Evolutionary conservation across 2,888 invertebrate species (phyloP).

Genomic region (Drosophila tripunctata): DNA sequence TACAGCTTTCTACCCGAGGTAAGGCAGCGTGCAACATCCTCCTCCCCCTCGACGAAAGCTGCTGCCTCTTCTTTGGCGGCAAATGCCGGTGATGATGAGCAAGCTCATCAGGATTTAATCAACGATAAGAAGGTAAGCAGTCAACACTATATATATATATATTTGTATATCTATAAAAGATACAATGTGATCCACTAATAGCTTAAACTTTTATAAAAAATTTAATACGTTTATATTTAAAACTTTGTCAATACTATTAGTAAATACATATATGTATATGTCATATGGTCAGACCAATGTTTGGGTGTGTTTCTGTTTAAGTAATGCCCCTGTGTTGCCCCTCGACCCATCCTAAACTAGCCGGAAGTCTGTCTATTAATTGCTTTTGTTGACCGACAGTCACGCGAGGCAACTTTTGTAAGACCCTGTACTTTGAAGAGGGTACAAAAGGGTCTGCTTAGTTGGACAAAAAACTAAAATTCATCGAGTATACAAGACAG

Average conservation of each 20-base stretch:
- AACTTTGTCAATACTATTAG: not conserved
- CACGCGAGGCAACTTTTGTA: slow-evolving; percentile 56
- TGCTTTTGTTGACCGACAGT: slow-evolving; percentile 51
- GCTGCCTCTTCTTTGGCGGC: slow-evolving; percentile 11
- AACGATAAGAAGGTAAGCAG: slow-evolving; percentile 74
- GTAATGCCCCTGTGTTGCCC: slow-evolving; percentile 1
- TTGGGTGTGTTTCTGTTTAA: slow-evolving; percentile 50
- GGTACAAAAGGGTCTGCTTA: not conserved
- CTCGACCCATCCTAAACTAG: too few species aligned
- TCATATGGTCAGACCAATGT: not conserved
- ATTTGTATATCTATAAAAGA: too few species aligned
- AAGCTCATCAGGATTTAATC: slow-evolving; percentile 25
- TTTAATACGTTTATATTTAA: too few species aligned
- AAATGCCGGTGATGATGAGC: slow-evolving; percentile 65
- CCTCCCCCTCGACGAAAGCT: slow-evolving; percentile 12
- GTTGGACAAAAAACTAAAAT: too few species aligned
- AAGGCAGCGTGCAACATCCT: slow-evolving; percentile 10
- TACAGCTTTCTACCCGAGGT: slow-evolving; percentile 89
- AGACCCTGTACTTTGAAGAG: not conserved
- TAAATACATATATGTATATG: not conserved
- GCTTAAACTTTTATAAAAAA: too few species aligned
- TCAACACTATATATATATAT: not conserved
- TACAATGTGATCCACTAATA: too few species aligned
- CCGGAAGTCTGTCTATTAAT: slow-evolving; percentile 64
- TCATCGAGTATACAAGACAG: too few species aligned